Percentiles rank a stretch among this genome's conserved stretches.
Evolutionary conservation across 53 echinoderm and acorn worm species (phyloP).

Genomic region (Mesocentrotus franciscanus): DNA sequence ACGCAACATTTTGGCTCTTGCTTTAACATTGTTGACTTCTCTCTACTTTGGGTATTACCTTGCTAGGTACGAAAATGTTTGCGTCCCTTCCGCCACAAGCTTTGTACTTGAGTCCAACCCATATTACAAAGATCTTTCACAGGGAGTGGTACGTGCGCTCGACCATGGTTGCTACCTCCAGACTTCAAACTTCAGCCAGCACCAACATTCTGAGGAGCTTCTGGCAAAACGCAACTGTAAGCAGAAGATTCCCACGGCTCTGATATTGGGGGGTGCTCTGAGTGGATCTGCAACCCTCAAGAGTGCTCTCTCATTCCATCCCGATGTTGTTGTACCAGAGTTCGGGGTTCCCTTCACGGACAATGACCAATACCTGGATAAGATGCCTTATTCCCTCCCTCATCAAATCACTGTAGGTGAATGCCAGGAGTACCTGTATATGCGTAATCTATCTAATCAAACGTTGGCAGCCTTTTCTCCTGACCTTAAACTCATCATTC

Average conservation of each 20-base stretch:
- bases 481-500: constrained; percentile 33
- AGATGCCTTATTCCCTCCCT: constrained; percentile 52
- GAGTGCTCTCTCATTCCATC: constrained; percentile 57
- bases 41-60: neutral
- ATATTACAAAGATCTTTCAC: neutral
- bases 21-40: neutral
- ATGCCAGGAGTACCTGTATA: constrained; percentile 46
- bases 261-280: constrained; percentile 41
- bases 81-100: neutral
- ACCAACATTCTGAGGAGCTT: constrained; percentile 29
- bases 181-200: constrained; percentile 36
- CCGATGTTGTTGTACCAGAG: constrained; percentile 44
- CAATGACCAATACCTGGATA: constrained; percentile 7
- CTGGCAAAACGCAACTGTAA: constrained; percentile 32
- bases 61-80: constrained; percentile 3
- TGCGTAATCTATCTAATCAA: neutral
- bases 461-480: neutral
- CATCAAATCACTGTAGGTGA: constrained; percentile 32
- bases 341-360: neutral
- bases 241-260: neutral
- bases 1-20: neutral
- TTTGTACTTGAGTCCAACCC: neutral
- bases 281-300: constrained; percentile 37
- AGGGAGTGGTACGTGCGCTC: neutral
- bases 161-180: constrained; percentile 61